Conservation (phyloP, 2,888 invertebrate species). For the Pseudoips prasinana region DNA sequence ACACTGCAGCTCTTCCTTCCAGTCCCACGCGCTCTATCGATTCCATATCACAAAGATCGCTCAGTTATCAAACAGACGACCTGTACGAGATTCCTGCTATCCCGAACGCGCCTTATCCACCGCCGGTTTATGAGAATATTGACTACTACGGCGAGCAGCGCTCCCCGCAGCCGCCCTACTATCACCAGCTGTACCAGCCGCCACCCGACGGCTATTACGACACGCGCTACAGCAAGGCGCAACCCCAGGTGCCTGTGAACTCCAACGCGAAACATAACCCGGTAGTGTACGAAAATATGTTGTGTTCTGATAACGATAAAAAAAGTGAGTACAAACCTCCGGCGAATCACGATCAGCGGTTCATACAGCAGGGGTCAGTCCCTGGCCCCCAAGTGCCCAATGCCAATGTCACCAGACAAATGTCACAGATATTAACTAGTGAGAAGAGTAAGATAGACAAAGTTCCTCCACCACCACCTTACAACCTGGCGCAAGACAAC, state of each 20-base stretch:
- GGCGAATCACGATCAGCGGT: constrained; percentile 60
- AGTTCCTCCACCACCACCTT: constrained; percentile 76
- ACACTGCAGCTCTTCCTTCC: constrained; percentile 61
- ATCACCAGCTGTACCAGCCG: constrained; percentile 80
- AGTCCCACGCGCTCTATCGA: constrained; percentile 84
- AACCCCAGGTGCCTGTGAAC: constrained; percentile 89
- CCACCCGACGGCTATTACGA: constrained; percentile 73
- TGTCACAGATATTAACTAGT: constrained; percentile 48
- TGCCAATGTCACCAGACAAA: constrained; percentile 53
- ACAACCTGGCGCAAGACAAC: constrained; percentile 56
- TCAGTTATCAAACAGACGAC: constrained; percentile 72
- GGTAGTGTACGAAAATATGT: constrained; percentile 75
- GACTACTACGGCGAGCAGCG: constrained; percentile 87
- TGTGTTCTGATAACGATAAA: constrained; percentile 69
- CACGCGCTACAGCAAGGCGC: constrained; percentile 87
- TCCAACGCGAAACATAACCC: constrained; percentile 66
- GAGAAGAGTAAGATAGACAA: constrained; percentile 79
- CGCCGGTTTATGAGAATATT: constrained; percentile 89
- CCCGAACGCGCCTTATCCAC: constrained; percentile 63
- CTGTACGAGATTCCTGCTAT: constrained; percentile 72
- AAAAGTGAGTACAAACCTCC: constrained; percentile 62
- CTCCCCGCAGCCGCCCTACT: constrained; percentile 82
- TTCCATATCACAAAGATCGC: constrained; percentile 83
- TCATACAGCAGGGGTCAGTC: constrained; percentile 66
- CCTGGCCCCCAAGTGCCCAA: constrained; percentile 73